Percentiles rank a stretch among this genome's conserved stretches.
These are phyloP conservation scores for Acyrthosiphon pisum DNA, from an alignment of 1,140 invertebrate genomes.

Conservation along the genomic window DNA sequence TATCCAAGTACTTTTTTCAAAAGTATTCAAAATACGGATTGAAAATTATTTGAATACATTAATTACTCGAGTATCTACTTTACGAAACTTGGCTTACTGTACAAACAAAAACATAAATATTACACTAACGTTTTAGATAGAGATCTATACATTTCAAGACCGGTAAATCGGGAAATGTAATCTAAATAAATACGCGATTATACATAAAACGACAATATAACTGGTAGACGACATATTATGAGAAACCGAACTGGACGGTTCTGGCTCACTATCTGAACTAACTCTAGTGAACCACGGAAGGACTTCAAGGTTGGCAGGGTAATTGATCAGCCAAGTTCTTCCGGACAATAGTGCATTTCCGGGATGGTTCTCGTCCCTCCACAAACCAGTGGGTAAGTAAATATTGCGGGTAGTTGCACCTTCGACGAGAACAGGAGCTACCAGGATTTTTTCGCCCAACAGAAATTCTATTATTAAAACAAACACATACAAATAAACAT, in stretches of 20 bases:
- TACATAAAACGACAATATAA: neutral
- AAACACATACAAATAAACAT: neutral
- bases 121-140: too few relatives aligned
- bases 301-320: conserved; percentile 71
- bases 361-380: conserved; percentile 70
- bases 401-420: conserved; percentile 73
- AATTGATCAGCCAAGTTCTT: conserved; percentile 71
- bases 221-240: too few relatives aligned
- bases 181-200: neutral
- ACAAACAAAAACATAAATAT: too few relatives aligned
- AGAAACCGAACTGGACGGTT: neutral
- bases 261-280: neutral
- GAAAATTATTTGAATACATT: too few relatives aligned
- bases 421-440: conserved; percentile 80
- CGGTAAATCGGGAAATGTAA: too few relatives aligned
- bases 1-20: too few relatives aligned
- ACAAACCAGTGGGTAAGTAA: conserved; percentile 77
- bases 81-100: too few relatives aligned
- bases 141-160: too few relatives aligned
- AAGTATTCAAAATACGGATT: too few relatives aligned
- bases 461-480: conserved; percentile 73
- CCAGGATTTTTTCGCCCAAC: conserved; percentile 81
- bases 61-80: too few relatives aligned
- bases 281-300: conserved; percentile 70
- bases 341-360: conserved; percentile 66